Conservation (phyloP, 2,888 invertebrate genomes). For the Emmelina monodactyla region DNA sequence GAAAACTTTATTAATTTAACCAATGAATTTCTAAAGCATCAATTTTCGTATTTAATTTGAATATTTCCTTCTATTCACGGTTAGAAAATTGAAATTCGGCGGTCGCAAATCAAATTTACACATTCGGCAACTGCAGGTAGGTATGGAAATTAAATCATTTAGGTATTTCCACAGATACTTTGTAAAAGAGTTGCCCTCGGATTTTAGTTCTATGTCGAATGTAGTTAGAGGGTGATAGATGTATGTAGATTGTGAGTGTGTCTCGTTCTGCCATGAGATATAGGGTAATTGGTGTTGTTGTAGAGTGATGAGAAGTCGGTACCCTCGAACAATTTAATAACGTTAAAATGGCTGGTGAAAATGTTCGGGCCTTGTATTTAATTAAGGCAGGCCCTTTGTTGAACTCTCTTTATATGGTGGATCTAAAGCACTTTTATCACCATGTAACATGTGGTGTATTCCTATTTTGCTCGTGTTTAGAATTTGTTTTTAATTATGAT, state of each 20-base stretch:
- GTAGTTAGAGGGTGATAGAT: too few relatives aligned
- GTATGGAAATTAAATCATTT: slow-evolving; percentile 42
- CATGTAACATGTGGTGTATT: too few relatives aligned
- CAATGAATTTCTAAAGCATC: too few relatives aligned
- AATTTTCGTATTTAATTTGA: too few relatives aligned
- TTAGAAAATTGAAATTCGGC: slow-evolving; percentile 7
- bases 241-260: too few relatives aligned
- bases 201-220: too few relatives aligned
- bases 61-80: too few relatives aligned
- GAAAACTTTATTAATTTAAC: too few relatives aligned
- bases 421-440: slow-evolving; percentile 6
- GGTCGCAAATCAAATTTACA: slow-evolving; percentile 21
- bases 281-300: slow-evolving; percentile 28
- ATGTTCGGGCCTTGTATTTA: slow-evolving; percentile 50
- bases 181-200: slow-evolving; percentile 49
- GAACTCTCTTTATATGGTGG: slow-evolving; percentile 27
- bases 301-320: not conserved
- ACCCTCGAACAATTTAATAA: slow-evolving; percentile 59
- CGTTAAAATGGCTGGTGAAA: slow-evolving; percentile 52
- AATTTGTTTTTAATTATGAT: too few relatives aligned
- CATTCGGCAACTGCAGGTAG: slow-evolving; percentile 22
- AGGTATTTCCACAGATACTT: slow-evolving; percentile 36
- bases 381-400: slow-evolving; percentile 50
- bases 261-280: too few relatives aligned
- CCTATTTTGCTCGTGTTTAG: too few relatives aligned